Percentiles rank a stretch among this genome's conserved stretches.
Conservation (phyloP, 2,797 vertebrate genomes). For the Setipinna tenuifilis region DNA sequence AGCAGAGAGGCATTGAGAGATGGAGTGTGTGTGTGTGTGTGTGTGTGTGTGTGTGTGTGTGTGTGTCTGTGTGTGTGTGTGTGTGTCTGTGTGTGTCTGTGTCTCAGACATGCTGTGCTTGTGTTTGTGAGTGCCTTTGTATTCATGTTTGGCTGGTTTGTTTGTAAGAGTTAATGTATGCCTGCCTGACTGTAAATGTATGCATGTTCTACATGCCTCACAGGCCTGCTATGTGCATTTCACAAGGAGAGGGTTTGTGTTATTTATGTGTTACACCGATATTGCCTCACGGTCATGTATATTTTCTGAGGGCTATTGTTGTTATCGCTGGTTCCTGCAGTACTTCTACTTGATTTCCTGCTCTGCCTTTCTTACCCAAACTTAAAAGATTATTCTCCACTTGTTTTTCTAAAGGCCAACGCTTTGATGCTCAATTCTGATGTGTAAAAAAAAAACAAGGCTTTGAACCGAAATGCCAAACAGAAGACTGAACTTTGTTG, state of each 20-base stretch:
- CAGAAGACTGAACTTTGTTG: background rate
- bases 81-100: background rate
- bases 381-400: background rate
- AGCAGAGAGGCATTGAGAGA: background rate
- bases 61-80: conserved; percentile 23
- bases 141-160: too few relatives aligned
- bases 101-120: background rate
- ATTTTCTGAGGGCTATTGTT: background rate
- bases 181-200: background rate
- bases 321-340: background rate
- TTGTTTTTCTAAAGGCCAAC: background rate
- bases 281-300: background rate
- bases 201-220: background rate
- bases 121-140: background rate
- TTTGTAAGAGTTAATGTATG: background rate
- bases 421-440: background rate
- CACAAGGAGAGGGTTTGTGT: background rate
- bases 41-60: conserved; percentile 25
- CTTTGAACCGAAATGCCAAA: conserved; percentile 14
- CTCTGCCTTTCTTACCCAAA: background rate
- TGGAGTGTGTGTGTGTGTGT: background rate
- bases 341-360: background rate
- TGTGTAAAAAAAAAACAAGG: background rate
- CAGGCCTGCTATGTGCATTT: background rate
- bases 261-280: background rate